Base-by-base conservation (phyloP, 1,140 invertebrate species). In the Tetragnatha versicolor region DNA sequence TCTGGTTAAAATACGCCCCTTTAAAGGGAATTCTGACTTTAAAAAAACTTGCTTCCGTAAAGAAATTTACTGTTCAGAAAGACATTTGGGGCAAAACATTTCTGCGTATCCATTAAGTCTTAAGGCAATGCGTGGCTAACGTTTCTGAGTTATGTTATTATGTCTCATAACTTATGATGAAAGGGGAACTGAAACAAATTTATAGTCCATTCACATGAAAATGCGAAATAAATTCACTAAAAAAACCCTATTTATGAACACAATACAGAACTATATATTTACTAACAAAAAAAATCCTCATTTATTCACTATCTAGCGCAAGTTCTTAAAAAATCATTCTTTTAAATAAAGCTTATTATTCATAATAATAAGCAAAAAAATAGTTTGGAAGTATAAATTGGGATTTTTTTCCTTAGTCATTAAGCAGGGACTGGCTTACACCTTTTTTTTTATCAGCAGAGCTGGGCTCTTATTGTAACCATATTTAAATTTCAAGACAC, bases 401-500 rank as follows among this genome's bases (percentile, higher is more conserved):
- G 35, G 58, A 25, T 58, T 75, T 75, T 75, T 75, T 75, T 60
- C 12, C 31, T n/a, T 22, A 75, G 72, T 63, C 72, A 75, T 75
- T 75, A 75, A 75, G 69, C 45, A 39, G 20, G 20, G 72, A 58
- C 39, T 35, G 39, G 42, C 63, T 75, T 75, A 75, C 72, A 75
- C 72, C 72, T 75, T 75, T 75, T 60, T 58, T 58, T 75, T 75
- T 75, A 75, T 75, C 72, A 33, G 12, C 39, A 12, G 1, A 14
- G 58, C 17, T 39, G 55, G 63, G 72, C 39, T 20, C 33, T 20
- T 60, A 63, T 63, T 49, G 72, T 75, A 75, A 63, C 72, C 72
- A 63, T 75, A 75, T 75, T 75, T 75, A 75, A 75, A 75, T 75
- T 75, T 75, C 72, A 33, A 29, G 58, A 75, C 72, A 75, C 72